These are phyloP conservation scores for Falcunculus frontatus DNA, from an alignment of 2,113 vertebrate genomes.

Conservation along the genomic window DNA sequence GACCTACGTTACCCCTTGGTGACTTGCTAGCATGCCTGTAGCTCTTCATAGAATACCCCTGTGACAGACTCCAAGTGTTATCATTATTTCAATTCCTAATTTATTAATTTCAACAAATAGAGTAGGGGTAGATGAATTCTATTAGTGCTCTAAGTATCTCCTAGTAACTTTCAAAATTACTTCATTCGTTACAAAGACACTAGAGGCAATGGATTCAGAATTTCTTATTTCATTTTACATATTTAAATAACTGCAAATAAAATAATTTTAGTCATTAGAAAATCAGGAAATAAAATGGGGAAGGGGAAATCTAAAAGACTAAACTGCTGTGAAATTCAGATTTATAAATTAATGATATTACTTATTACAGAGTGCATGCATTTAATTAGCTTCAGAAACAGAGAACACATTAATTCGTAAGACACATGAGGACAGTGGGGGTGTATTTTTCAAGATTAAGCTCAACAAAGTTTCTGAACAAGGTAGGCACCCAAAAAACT, in stretches of 20 bases:
- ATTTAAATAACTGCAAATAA: background rate
- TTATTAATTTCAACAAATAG: background rate
- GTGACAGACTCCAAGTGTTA: background rate
- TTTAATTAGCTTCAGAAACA: constrained; percentile 46
- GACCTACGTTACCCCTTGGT: background rate
- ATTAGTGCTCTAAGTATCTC: background rate
- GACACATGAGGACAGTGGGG: background rate
- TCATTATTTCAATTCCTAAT: background rate
- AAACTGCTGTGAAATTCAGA: constrained; percentile 8
- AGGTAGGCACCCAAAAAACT: background rate
- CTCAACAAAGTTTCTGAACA: background rate
- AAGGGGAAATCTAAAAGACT: background rate
- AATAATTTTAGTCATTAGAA: background rate
- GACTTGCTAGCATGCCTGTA: background rate
- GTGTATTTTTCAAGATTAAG: background rate
- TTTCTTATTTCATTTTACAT: background rate
- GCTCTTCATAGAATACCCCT: background rate
- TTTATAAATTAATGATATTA: constrained; percentile 52
- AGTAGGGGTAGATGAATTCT: background rate
- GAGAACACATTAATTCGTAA: constrained; percentile 6
- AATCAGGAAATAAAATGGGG: background rate
- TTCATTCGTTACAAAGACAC: background rate
- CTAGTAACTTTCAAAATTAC: background rate
- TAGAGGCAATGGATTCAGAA: background rate
- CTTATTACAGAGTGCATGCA: constrained; percentile 42